Percentiles rank a stretch among this genome's conserved stretches.
Evolutionary conservation across 2,113 vertebrate genomes (phyloP).

Genomic region (Mastomys coucha): DNA sequence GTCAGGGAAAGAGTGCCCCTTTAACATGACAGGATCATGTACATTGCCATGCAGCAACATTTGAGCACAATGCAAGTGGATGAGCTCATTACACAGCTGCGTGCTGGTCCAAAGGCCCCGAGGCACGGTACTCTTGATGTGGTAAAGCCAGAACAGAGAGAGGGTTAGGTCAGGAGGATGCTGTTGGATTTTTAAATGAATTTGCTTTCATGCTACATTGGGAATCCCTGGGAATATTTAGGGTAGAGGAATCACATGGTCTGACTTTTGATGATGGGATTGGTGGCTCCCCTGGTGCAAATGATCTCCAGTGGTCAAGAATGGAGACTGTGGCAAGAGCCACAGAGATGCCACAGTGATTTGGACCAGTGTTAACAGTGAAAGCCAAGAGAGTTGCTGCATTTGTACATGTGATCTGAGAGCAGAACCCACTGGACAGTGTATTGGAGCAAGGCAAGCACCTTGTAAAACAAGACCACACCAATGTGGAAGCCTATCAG

Average conservation of each 20-base stretch:
- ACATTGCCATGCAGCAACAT: accelerated
- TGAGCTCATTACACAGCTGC: background rate
- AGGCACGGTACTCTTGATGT: background rate
- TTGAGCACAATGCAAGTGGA: accelerated
- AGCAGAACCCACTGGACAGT: accelerated
- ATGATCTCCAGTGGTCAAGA: background rate
- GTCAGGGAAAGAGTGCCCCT: background rate
- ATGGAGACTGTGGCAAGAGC: background rate
- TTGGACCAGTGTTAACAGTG: background rate
- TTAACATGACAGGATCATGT: background rate
- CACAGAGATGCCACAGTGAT: background rate
- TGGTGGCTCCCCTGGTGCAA: background rate
- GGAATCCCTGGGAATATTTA: background rate
- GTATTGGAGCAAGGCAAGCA: background rate
- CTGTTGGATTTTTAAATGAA: background rate
- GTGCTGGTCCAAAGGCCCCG: constrained; percentile 11
- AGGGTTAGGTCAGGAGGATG: background rate
- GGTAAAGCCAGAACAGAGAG: background rate
- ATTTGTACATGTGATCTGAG: background rate
- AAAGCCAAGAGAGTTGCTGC: background rate
- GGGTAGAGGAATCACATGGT: background rate
- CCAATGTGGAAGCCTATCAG: background rate
- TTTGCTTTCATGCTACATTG: background rate
- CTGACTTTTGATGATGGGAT: background rate
- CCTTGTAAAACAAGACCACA: background rate